Percentiles rank a stretch among this genome's conserved stretches.
Conservation (phyloP, 1,140 invertebrate genomes). For the Frieseomelitta varia region DNA sequence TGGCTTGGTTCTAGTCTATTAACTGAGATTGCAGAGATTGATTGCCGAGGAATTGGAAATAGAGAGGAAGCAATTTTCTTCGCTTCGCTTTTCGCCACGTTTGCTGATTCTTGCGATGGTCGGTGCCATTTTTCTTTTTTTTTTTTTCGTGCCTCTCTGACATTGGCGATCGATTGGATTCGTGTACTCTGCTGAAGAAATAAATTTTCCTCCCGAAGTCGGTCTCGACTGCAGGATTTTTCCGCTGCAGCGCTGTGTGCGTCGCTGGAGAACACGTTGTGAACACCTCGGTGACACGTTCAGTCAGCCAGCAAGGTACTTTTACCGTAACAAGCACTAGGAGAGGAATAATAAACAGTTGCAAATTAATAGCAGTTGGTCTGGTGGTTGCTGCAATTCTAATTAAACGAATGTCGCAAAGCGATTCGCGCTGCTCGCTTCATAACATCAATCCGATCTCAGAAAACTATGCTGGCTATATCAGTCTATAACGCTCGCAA, state of each 20-base stretch:
- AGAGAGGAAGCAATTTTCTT: not conserved
- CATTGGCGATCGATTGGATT: too few relatives aligned
- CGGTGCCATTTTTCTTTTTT: not conserved
- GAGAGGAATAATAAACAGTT: constrained; percentile 17
- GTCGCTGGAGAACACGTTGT: not conserved
- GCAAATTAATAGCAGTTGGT: constrained; percentile 7
- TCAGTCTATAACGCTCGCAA: constrained; percentile 5
- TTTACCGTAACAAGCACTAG: not conserved
- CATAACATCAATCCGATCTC: not conserved
- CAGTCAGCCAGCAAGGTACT: not conserved
- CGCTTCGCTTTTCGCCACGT: not conserved
- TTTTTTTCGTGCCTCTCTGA: not conserved
- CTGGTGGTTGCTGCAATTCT: not conserved
- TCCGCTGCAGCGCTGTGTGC: too few relatives aligned
- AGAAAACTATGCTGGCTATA: constrained; percentile 1
- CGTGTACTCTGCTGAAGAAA: too few relatives aligned
- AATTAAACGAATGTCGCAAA: constrained; percentile 30
- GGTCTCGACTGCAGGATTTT: too few relatives aligned
- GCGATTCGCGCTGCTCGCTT: not conserved
- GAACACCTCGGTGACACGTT: not conserved
- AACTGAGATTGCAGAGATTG: not conserved
- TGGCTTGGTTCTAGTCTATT: not conserved
- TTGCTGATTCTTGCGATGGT: not conserved
- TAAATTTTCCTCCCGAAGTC: not conserved
- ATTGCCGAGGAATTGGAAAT: constrained; percentile 16